Conservation (phyloP, 2,113 vertebrate species). For the Opisthocomus hoazin region DNA sequence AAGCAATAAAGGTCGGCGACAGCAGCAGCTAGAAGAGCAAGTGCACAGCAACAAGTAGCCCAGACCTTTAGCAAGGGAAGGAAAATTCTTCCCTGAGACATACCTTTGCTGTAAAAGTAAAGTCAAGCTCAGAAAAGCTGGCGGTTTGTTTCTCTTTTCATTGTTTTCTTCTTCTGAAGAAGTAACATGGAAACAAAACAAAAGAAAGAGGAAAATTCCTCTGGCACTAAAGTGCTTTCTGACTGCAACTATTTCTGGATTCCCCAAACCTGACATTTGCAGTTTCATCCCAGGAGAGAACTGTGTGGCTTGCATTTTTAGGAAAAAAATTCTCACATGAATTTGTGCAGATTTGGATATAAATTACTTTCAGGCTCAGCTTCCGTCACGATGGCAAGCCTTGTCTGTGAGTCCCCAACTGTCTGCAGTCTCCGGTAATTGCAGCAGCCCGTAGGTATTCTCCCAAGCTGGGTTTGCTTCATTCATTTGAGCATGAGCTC, state of each 20-base stretch:
- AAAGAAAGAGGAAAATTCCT: not conserved
- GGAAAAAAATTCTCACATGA: not conserved
- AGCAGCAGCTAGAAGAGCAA: conserved; percentile 61
- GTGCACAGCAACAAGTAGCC: not conserved
- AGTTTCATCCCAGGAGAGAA: not conserved
- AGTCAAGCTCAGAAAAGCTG: not conserved
- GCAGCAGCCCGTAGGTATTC: not conserved
- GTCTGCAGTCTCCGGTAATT: not conserved
- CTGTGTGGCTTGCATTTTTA: not conserved
- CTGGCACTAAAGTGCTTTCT: not conserved
- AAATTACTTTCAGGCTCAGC: conserved; percentile 17
- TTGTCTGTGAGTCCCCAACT: not conserved
- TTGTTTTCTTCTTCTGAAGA: not conserved
- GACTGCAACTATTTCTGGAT: not conserved
- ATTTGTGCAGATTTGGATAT: conserved; percentile 7
- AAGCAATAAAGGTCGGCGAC: conserved; percentile 67
- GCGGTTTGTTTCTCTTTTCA: not conserved
- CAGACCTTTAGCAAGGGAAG: not conserved
- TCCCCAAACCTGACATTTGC: not conserved
- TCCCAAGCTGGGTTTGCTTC: not conserved
- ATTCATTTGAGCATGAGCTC: not conserved
- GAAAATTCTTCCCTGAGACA: not conserved
- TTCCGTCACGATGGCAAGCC: not conserved
- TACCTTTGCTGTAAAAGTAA: not conserved
- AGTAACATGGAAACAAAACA: not conserved